Evolutionary conservation across 92 coral and sea anemone genomes (phyloP), one percentile per base, ranked within the genome.

Genomic region (Diadumene lineata): DNA sequence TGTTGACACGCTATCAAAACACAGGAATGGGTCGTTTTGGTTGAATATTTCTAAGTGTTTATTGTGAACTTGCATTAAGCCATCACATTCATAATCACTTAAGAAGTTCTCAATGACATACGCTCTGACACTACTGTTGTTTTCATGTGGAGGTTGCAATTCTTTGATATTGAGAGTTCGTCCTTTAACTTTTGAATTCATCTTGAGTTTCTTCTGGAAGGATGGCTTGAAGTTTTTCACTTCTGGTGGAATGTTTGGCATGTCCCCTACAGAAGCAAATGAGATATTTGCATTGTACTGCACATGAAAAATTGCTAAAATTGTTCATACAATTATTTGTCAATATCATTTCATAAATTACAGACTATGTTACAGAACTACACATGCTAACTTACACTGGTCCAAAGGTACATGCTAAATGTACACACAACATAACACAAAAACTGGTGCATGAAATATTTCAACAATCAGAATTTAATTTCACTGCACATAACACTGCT

Each of bases 1-100:
- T 72, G 98, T 91, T 29, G 58, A 69, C 43, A 94, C 57, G 27
- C 92, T 70, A 29, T 89, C 98, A 77, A 94, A 94, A 67, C 98
- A 94, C 34, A 94, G 81, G 22, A 94, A 80, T 30, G 98, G 97
- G 23, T 78, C 79, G n/a, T 83, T 82, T 77, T 89, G 84, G 71
- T 71, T 72, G 4, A 81, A 67, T 28, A 86, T 85, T 24, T 79
- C 72, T 24, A 89, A 86, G 71, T 92, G 90, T 31, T 58, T 77
- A n/a, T 81, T 74, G 50, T 94, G 98, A 2, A 92, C 92, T 58
- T 72, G 78, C 11, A 83, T 81, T 15, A 94, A 79, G 23, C 79
- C 82, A 53, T 94, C 92, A 53, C 98, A 94, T 66, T 94, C 97
- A 46, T 64, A 68, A 25, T 82, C 86, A 21, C 82, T 84, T 11